Evolutionary conservation across 2,113 vertebrate species (phyloP).

Genomic region (Paradisaea rubra): DNA sequence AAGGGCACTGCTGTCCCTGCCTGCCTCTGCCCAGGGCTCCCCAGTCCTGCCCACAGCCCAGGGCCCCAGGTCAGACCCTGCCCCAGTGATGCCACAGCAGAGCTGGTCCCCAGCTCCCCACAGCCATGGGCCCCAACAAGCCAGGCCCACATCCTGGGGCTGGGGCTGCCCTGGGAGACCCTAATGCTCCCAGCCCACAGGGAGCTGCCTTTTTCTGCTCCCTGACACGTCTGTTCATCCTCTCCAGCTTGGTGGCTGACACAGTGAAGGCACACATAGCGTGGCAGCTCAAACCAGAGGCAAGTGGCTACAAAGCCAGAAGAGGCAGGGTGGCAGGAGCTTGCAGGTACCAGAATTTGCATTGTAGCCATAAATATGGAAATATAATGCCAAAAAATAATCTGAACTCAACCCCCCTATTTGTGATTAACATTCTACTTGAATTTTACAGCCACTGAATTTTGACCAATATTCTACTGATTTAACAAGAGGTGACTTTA

Average conservation of each 20-base stretch:
- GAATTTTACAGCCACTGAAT: background rate
- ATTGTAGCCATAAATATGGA: background rate
- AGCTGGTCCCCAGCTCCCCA: background rate
- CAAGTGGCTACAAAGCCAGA: background rate
- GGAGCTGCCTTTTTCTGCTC: background rate
- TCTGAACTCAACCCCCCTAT: background rate
- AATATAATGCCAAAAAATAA: background rate
- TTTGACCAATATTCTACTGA: background rate
- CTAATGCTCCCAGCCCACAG: background rate
- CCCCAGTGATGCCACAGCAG: rapidly evolving
- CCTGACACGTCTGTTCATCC: background rate
- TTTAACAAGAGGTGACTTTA: background rate
- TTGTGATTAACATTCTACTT: background rate
- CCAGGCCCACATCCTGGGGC: background rate
- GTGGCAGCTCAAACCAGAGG: background rate
- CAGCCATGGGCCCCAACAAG: background rate
- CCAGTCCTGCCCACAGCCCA: background rate
- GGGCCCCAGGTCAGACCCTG: background rate
- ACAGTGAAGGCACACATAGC: background rate
- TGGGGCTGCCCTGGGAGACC: background rate
- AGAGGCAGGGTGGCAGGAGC: background rate
- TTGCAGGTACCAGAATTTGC: background rate
- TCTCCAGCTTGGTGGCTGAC: background rate
- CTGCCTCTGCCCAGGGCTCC: background rate
- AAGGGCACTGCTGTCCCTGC: background rate